Conservation (phyloP, 1,140 invertebrate species). For the Drosophila triauraria region DNA sequence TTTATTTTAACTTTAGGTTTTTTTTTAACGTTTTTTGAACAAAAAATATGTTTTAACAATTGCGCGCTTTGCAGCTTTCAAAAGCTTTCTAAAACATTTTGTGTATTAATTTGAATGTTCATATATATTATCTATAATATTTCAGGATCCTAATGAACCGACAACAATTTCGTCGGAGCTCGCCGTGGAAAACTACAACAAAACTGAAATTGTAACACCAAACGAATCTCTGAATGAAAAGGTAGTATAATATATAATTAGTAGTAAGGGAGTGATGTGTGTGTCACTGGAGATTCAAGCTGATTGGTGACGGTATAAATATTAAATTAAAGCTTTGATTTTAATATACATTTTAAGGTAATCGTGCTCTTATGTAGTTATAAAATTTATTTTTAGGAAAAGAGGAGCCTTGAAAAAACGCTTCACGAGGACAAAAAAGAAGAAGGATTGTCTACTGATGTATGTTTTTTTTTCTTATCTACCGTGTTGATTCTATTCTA, state of each 20-base stretch:
- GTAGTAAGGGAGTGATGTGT: no score
- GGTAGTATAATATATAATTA: neutral
- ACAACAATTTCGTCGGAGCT: neutral
- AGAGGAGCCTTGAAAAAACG: neutral
- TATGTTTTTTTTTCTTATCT: neutral
- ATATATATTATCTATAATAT: neutral
- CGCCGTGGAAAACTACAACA: neutral
- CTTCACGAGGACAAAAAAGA: neutral
- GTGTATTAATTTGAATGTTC: neutral
- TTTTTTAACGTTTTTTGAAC: no score
- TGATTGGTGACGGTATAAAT: no score
- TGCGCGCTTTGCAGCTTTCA: neutral
- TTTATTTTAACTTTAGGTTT: neutral
- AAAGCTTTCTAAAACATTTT: neutral
- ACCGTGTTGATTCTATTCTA: neutral
- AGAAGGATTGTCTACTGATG: neutral
- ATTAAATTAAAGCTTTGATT: no score
- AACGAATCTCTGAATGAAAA: neutral
- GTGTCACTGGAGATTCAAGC: no score
- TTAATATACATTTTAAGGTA: no score
- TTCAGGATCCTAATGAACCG: neutral
- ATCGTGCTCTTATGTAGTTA: no score
- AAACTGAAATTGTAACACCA: neutral
- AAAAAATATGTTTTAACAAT: no score
- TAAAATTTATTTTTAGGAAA: neutral